Evolutionary conservation across 2,113 vertebrate genomes (phyloP).

Genomic region (Mus spicilegus): DNA sequence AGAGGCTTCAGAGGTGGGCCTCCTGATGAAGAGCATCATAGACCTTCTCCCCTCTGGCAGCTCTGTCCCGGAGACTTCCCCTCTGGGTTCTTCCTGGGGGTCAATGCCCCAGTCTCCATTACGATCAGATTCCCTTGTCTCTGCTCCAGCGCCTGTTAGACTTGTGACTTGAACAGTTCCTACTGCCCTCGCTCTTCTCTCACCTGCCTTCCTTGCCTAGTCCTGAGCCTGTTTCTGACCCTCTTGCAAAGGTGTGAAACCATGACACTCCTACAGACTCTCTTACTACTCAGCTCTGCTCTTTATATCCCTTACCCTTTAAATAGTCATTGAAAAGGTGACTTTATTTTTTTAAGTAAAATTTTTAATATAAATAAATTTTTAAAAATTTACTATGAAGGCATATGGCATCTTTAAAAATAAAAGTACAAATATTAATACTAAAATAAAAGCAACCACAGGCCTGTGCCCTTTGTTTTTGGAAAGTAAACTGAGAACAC

Average conservation of each 20-base stretch:
- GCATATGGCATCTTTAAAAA: neutral
- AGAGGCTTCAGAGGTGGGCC: neutral
- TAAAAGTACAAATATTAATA: neutral
- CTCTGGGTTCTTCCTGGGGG: neutral
- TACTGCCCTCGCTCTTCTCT: neutral
- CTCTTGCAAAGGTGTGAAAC: neutral
- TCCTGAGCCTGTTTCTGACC: neutral
- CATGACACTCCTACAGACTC: neutral
- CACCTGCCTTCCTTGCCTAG: neutral
- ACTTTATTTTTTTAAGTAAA: neutral
- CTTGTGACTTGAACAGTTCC: neutral
- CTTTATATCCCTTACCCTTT: neutral
- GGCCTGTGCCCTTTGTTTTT: neutral
- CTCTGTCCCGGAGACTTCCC: neutral
- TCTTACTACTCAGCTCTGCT: neutral
- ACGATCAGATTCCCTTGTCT: neutral
- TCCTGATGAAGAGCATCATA: neutral
- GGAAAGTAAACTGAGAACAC: conserved; percentile 3
- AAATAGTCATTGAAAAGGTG: neutral
- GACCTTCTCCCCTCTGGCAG: neutral
- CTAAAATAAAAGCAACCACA: neutral
- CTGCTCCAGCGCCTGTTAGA: neutral
- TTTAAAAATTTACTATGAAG: neutral
- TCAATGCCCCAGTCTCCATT: neutral
- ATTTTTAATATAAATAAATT: neutral